Percentiles rank a stretch among this genome's conserved stretches.
Evolutionary conservation across 2,113 vertebrate species (phyloP).

Genomic region (Forbesichthys agassizii): DNA sequence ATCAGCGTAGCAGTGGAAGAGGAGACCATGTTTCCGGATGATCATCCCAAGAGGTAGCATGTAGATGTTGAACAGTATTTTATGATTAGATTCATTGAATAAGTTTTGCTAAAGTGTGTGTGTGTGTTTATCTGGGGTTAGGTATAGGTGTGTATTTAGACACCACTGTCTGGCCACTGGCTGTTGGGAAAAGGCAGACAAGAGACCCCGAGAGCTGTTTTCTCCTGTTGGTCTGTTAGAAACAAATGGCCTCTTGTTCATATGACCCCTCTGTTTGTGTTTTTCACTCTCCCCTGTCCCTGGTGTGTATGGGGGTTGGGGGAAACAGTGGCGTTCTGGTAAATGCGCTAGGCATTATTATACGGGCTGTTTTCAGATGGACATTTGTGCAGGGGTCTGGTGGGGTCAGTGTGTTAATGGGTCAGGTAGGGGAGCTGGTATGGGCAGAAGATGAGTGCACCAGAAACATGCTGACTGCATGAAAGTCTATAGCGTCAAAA

Average conservation of each 20-base stretch:
- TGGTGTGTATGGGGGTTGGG: background rate
- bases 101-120: background rate
- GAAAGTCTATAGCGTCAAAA: conserved; percentile 37
- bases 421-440: conserved; percentile 57
- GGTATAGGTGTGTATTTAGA: conserved; percentile 1
- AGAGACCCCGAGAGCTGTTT: conserved; percentile 36
- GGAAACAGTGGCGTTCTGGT: conserved; percentile 51
- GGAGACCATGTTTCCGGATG: no score
- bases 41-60: no score
- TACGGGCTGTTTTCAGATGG: conserved; percentile 41
- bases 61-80: no score
- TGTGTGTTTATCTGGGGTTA: background rate
- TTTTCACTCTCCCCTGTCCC: conserved; percentile 29
- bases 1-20: no score
- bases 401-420: conserved; percentile 64
- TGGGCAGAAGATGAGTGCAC: conserved; percentile 34
- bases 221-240: conserved; percentile 49
- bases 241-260: conserved; percentile 57
- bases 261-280: conserved; percentile 39
- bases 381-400: conserved; percentile 61
- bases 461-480: conserved; percentile 56
- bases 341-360: conserved; percentile 32
- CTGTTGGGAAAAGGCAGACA: conserved; percentile 42
- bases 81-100: no score
- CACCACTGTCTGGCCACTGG: conserved; percentile 26